phyloP scores from a whole-genome alignment of 2,797 vertebrate species.

The Muraenolepis orangiensis region DNA sequence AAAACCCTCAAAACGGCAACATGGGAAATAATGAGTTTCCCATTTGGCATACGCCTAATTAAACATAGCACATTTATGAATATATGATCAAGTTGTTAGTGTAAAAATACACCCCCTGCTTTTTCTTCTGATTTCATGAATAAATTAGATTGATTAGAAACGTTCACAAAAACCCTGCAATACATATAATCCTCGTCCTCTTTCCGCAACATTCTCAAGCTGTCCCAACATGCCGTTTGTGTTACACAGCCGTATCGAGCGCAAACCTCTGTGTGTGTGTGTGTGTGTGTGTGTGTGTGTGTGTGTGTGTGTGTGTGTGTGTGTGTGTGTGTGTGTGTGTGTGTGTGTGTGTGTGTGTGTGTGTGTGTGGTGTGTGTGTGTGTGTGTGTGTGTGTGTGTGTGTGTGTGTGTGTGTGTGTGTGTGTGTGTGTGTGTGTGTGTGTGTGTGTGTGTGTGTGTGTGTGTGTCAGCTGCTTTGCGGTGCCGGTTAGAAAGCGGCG shows the following conservation, averaged over 20 bases:
- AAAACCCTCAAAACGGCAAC: too few relatives aligned
- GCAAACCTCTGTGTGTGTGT: constrained; percentile 31
- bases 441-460: constrained; percentile 1
- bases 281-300: constrained; percentile 21
- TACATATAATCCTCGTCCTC: not conserved
- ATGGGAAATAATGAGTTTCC: not conserved
- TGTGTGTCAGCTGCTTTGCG: too few relatives aligned
- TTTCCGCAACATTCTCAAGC: not conserved
- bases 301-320: not conserved
- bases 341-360: too few relatives aligned
- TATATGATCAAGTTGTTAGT: not conserved
- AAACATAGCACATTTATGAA: not conserved
- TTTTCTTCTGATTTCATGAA: not conserved
- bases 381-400: constrained; percentile 16
- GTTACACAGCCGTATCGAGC: constrained; percentile 28
- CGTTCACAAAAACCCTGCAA: not conserved
- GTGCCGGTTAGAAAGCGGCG: too few relatives aligned
- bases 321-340: too few relatives aligned
- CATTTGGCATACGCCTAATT: not conserved
- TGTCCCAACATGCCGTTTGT: constrained; percentile 42
- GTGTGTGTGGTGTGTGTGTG: constrained; percentile 39
- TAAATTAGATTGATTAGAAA: not conserved
- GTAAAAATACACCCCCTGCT: not conserved
- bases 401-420: not conserved
- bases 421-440: constrained; percentile 14